phyloP scores from a whole-genome alignment of 2,113 vertebrate species.

The Calonectris borealis region DNA sequence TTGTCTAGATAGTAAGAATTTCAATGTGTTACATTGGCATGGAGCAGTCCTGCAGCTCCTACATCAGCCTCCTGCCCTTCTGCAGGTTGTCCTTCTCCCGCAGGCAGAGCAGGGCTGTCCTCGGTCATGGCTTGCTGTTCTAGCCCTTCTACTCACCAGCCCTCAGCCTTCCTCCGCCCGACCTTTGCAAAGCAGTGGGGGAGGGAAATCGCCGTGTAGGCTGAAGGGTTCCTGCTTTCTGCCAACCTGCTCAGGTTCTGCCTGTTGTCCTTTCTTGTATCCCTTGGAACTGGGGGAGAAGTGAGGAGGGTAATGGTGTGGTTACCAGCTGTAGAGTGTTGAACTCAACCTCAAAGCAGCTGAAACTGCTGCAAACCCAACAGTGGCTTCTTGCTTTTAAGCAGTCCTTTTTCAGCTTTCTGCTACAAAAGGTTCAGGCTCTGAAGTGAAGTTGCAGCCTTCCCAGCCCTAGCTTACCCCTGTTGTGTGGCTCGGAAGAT shows the following conservation, averaged over 20 bases:
- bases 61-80: background rate
- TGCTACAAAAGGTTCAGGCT: background rate
- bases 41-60: background rate
- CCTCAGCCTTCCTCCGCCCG: background rate
- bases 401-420: background rate
- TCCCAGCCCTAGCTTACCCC: background rate
- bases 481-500: background rate
- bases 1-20: fast-evolving
- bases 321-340: fast-evolving
- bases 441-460: background rate
- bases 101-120: background rate
- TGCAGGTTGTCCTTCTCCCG: background rate
- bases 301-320: background rate
- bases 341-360: background rate
- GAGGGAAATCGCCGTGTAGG: fast-evolving
- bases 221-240: background rate
- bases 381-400: background rate
- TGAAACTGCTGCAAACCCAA: fast-evolving
- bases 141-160: background rate
- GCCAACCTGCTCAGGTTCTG: background rate
- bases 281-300: background rate
- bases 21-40: fast-evolving
- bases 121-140: fast-evolving
- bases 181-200: background rate
- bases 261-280: background rate